Evolutionary conservation across 2,797 vertebrate genomes (phyloP).

Genomic region (Tamandua tetradactyla): DNA sequence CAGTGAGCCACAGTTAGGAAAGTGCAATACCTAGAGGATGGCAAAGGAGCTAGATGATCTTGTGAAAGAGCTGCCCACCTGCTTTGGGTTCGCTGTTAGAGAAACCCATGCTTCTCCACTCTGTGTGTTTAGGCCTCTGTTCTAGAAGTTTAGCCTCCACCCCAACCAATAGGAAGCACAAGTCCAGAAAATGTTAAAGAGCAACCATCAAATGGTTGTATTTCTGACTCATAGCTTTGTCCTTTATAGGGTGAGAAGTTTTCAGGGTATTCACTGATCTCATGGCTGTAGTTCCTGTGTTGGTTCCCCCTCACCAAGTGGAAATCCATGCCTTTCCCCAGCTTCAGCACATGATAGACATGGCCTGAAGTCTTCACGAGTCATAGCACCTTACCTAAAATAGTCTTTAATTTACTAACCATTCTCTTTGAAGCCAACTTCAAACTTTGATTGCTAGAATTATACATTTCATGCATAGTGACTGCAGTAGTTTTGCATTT

Average conservation of each 20-base stretch:
- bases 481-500: not conserved
- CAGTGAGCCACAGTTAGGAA: not conserved
- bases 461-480: not conserved
- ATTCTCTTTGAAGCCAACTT: not conserved
- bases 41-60: not conserved
- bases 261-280: not conserved
- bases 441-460: not conserved
- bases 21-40: not conserved
- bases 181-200: not conserved
- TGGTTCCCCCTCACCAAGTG: not conserved
- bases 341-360: rapidly evolving
- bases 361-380: rapidly evolving
- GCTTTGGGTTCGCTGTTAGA: not conserved
- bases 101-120: not conserved
- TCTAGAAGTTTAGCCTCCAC: not conserved
- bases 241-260: not conserved
- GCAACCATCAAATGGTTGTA: not conserved
- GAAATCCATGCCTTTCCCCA: not conserved
- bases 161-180: not conserved
- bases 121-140: not conserved
- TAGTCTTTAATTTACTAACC: rapidly evolving
- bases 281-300: not conserved
- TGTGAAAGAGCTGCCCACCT: not conserved
- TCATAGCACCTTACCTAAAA: rapidly evolving
- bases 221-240: not conserved